These are phyloP conservation scores for Tachina lurida DNA, from an alignment of 2,888 invertebrate species.

Conservation along the genomic window DNA sequence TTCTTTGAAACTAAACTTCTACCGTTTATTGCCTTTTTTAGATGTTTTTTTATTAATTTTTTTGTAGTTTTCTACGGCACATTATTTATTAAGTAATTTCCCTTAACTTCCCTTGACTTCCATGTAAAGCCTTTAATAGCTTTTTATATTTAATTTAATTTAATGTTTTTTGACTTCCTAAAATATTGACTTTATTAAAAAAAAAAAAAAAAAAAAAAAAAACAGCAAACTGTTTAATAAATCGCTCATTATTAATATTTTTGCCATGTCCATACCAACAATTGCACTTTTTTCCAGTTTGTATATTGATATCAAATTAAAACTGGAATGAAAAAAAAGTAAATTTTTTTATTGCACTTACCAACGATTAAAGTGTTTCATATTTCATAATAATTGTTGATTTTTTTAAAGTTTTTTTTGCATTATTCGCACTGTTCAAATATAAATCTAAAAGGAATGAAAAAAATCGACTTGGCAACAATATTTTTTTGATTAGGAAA, in stretches of 20 bases:
- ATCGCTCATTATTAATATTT: conserved; percentile 13
- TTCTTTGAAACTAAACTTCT: too few species aligned
- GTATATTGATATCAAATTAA: conserved; percentile 57
- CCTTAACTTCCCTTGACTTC: not conserved
- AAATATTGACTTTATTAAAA: not conserved
- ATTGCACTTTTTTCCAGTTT: conserved; percentile 36
- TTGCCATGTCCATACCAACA: conserved; percentile 29
- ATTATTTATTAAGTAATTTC: too few species aligned
- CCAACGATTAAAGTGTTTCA: conserved; percentile 59
- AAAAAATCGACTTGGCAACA: conserved; percentile 56
- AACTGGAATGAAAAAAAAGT: conserved; percentile 46
- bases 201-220: conserved; percentile 5
- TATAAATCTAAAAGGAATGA: conserved; percentile 44
- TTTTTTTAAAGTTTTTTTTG: conserved; percentile 5
- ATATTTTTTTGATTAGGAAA: conserved; percentile 25
- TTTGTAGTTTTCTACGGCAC: too few species aligned
- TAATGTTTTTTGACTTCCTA: not conserved
- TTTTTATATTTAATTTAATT: not conserved
- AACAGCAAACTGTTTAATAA: not conserved
- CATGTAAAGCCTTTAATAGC: conserved; percentile 1
- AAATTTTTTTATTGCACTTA: conserved; percentile 60
- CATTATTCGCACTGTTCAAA: conserved; percentile 44
- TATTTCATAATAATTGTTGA: conserved; percentile 39
- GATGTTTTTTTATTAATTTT: too few species aligned
- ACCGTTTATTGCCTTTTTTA: too few species aligned